Evolutionary conservation across 2,797 vertebrate genomes (phyloP).

Genomic region (Manis pentadactyla): DNA sequence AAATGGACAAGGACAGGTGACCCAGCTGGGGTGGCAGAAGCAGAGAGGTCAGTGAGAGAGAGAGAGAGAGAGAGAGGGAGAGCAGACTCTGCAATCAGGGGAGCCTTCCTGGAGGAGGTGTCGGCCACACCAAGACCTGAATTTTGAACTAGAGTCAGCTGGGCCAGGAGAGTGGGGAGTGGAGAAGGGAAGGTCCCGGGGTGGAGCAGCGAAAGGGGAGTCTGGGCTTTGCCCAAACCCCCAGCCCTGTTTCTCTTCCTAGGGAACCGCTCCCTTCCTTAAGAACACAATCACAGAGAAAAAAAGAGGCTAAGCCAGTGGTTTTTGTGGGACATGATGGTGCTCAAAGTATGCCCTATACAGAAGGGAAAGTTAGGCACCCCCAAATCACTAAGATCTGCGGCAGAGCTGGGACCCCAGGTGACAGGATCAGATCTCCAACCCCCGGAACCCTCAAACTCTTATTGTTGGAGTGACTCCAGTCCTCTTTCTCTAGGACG

Average conservation of each 20-base stretch:
- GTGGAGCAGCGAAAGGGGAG: not conserved
- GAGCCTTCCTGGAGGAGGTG: too few species aligned
- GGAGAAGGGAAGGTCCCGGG: not conserved
- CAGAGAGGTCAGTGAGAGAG: too few species aligned
- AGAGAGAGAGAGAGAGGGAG: too few species aligned
- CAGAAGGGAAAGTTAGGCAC: not conserved
- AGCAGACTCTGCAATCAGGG: too few species aligned
- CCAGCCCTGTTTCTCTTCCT: not conserved
- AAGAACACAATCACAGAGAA: not conserved
- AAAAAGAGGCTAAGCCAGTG: not conserved
- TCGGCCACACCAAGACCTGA: not conserved
- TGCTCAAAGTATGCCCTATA: accelerated
- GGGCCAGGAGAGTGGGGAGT: not conserved
- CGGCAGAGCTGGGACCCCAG: not conserved
- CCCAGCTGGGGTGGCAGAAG: too few species aligned
- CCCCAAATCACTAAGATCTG: not conserved
- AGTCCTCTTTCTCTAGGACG: too few species aligned
- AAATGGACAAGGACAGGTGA: too few species aligned
- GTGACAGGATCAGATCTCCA: too few species aligned
- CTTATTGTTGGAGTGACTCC: too few species aligned
- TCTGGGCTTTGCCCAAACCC: not conserved
- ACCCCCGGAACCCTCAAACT: not conserved
- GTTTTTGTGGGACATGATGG: too few species aligned
- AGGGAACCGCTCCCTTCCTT: not conserved
- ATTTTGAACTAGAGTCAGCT: not conserved